Evolutionary conservation across 2,888 invertebrate genomes (phyloP), one percentile per base, ranked within the genome.

Genomic region (Operophtera brumata): DNA sequence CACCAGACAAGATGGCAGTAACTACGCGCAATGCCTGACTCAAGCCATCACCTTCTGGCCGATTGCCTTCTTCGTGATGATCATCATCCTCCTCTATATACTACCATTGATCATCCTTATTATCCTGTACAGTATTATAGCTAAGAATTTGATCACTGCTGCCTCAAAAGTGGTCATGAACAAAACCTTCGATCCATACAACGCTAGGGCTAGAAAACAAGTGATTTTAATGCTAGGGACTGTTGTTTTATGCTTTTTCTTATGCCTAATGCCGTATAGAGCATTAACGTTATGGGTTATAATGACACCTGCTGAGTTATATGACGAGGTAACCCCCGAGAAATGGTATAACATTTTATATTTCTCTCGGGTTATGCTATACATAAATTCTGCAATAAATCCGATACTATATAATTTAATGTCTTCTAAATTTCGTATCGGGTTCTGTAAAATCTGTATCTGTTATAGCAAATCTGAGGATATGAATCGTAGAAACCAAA

Each of bases 401-500:
- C 97, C 97, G 0, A 95, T 97, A 65, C 87, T 97, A n/a, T 97
- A 97, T 78, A 97, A 97, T 78, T 88, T 97, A 61, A 96, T 97
- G 95, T 96, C 96, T 37, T 96, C 96, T 2, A 97, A 96, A 84
- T 97, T 97, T 76, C 93, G 97, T 2, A 92, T 93, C 51, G 96
- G 96, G 0, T 96, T 96, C 70, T 90, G 94, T 51, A 92, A 91
- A 71, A 91, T 95, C 0, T 95, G 93, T 70, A 91, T 92, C 37
- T 89, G 92, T 64, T 90, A 89, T 52, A 90, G 84, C 52, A 85
- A 84, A 47, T 83, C 82, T n/a, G 69, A 75, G 11, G 82, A 84
- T 36, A 86, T 86, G 53, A 84, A 89, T 51, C 85, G 88, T 59
- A 75, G 87, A 59, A 81, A 74, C 3, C 79, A 81, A 35, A 80